These are phyloP conservation scores for Rhinoraja longicauda DNA, from an alignment of 2,797 vertebrate species.

Conservation along the genomic window DNA sequence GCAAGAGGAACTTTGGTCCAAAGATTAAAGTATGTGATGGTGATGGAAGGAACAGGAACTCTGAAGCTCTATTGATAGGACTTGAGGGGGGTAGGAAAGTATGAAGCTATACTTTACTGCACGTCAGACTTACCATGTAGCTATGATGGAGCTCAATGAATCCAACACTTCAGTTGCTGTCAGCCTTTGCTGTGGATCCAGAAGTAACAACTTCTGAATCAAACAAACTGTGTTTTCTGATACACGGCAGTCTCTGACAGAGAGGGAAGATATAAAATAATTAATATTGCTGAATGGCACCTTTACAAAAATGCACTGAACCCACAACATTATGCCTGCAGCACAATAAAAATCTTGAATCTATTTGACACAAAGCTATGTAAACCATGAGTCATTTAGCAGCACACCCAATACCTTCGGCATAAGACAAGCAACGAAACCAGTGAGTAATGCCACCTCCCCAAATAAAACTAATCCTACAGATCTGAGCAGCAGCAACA, in stretches of 20 bases:
- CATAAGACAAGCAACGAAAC: not conserved
- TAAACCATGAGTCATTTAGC: constrained; percentile 12
- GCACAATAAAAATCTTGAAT: not conserved
- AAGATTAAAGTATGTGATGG: not conserved
- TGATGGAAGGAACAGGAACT: not conserved
- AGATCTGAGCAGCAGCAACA: not conserved
- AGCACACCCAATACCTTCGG: constrained; percentile 29
- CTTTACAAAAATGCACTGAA: not conserved
- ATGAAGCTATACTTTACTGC: not conserved
- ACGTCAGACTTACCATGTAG: constrained; percentile 72
- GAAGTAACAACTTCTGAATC: constrained; percentile 90
- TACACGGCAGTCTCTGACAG: constrained; percentile 83
- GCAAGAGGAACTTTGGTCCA: not conserved
- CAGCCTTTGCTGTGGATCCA: constrained; percentile 92
- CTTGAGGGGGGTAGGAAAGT: not conserved
- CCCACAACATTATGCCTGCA: not conserved
- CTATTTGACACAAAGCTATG: not conserved
- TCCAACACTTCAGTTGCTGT: constrained; percentile 88
- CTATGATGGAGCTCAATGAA: constrained; percentile 87
- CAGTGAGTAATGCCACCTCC: constrained; percentile 7
- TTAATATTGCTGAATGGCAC: not conserved
- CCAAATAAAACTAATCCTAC: constrained; percentile 4
- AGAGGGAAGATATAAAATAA: not conserved
- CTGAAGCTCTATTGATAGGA: not conserved
- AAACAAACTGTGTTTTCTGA: constrained; percentile 96